Conservation (phyloP, 2,113 vertebrate genomes). For the Setophaga kirtlandii region DNA sequence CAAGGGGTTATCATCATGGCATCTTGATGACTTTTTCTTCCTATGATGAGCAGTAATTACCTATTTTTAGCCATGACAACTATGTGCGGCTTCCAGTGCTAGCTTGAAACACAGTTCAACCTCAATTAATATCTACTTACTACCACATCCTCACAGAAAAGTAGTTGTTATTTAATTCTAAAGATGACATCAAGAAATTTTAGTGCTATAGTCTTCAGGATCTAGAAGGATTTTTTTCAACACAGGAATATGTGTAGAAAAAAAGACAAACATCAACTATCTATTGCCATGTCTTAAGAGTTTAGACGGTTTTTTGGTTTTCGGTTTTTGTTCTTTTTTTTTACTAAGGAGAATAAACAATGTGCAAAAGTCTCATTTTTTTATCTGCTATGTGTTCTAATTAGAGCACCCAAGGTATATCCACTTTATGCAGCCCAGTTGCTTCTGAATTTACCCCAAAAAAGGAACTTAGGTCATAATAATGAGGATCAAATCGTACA, state of each 20-base stretch:
- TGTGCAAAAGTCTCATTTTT: not conserved
- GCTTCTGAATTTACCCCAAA: not conserved
- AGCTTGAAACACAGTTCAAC: not conserved
- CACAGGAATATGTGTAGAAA: not conserved
- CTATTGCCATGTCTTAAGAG: not conserved
- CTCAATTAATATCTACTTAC: not conserved
- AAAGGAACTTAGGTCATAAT: not conserved
- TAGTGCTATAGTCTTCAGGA: not conserved
- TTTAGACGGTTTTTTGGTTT: not conserved
- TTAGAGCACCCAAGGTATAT: not conserved
- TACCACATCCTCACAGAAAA: not conserved
- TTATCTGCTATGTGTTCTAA: not conserved
- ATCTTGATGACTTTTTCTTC: not conserved
- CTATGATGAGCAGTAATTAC: not conserved
- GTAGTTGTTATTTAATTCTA: not conserved
- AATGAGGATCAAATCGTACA: not conserved
- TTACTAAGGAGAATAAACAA: not conserved
- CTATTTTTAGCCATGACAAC: not conserved
- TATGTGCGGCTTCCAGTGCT: not conserved
- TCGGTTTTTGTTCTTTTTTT: not conserved
- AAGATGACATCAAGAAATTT: not conserved
- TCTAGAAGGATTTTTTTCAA: not conserved
- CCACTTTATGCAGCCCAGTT: accelerated
- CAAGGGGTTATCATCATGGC: not conserved
- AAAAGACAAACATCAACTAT: not conserved